Base-by-base conservation (phyloP, 2,888 invertebrate species). In the Drosophila koepferae region DNA sequence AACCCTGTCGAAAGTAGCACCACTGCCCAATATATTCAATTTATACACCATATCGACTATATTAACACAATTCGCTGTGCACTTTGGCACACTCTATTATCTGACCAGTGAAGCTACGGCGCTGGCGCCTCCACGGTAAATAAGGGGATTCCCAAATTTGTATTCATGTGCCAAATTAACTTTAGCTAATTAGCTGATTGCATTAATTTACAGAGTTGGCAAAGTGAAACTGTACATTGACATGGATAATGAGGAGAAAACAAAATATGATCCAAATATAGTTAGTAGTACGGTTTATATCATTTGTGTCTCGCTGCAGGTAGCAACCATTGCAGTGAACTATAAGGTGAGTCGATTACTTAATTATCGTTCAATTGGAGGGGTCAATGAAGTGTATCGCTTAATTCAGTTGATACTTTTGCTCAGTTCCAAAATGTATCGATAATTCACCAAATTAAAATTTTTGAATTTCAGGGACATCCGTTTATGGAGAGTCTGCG, bases 251-350 rank as follows among this genome's bases (percentile, higher is more conserved):
- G 96, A 96, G 36, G 96, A 97, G 80, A 95, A 97, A 86, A 97
- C 98, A 69, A 95, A 96, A 81, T 99, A 99, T 93, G 96, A 97
- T 86, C 98, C 99, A 8, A 98, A 97, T 92, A 95, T 99, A 71
- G 95, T 99, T 44, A 99, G 99, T 93, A 98, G 99, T 90, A 99
- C 99, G 0, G 99, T 99, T 16, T 99, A 99, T 92, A 97, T 99
- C 69, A 98, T 99, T 89, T 99, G 99, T 2, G 97, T 99, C 96
- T 96, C 99, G 18, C 94, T 99, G 73, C 99, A 99, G 94, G 96
- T 99, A 80, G 98, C 98, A 2, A 99, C 99, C 14, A 99, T 99
- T 94, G 99, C 99, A 66, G 98, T 99, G 69, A 99, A 99, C 94
- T 99, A 99, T 92, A 96, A 99, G 95, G 99, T 99, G 20, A 20